Base-by-base conservation (phyloP, 2,797 vertebrate species). In the Neopelma chrysocephalum region DNA sequence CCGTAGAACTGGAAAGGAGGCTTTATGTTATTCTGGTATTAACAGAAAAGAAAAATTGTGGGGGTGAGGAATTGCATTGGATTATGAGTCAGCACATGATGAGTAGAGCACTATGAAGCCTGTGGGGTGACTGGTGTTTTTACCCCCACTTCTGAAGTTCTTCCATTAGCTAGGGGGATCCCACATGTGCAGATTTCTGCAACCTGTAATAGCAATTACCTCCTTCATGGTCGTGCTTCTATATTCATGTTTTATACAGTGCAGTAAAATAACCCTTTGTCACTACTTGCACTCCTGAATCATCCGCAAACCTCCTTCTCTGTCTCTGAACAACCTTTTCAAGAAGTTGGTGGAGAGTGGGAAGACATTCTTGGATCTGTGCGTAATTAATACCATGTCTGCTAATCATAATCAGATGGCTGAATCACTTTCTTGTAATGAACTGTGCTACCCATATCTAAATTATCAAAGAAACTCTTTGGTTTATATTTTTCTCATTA, bases 261-360 rank as follows among this genome's bases (percentile, higher is more conserved):
- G 97, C 96, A 97, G 47, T 89, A 75, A 68, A 91, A 96, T 96
- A 97, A 96, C 94, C 95, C 94, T 96, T 97, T 57, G 60, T 92
- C 86, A 62, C 88, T 93, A 22, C 54, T 43, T 65, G 78, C 87
- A 84, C 61, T 95, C 88, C 60, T 87, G 87, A 94, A 61, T 96
- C 90, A 96, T 96, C 68, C 12, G 45, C 73, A 88, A 87, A 47
- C 76, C 75, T 89, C 60, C 40, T 87, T 31, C 77, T 61, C 51
- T 53, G 19, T 86, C 88, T 96, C 79, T 89, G 86, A 95, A 96
- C 72, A 92, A 91, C 75, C 53, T 96, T 95, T 92, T 85, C 51
- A 84, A 87, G 78, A 94, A 79, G 90, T 93, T 91, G 94, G 77
- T 91, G 95, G 88, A 79, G 80, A 88, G 94, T 94, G 94, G 94